phyloP scores from a whole-genome alignment of 2,113 vertebrate species.

The Pipra filicauda region DNA sequence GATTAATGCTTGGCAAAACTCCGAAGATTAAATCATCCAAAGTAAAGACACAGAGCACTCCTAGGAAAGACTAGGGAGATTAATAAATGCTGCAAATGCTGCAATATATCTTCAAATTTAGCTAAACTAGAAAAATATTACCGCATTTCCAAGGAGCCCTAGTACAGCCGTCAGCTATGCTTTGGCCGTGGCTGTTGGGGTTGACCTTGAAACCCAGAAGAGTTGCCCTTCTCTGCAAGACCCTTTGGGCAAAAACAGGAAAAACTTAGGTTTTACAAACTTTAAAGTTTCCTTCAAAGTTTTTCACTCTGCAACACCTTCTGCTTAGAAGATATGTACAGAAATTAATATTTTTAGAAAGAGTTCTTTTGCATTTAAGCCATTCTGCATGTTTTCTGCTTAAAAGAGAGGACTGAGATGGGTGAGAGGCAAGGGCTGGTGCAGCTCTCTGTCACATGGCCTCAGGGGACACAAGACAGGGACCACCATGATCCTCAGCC shows the following conservation, averaged over 20 bases:
- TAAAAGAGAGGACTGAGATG: rapidly evolving
- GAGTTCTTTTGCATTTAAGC: background rate
- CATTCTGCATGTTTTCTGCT: background rate
- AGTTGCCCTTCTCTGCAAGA: background rate
- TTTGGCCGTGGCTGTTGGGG: rapidly evolving
- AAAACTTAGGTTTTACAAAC: background rate
- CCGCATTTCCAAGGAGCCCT: rapidly evolving
- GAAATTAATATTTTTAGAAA: background rate
- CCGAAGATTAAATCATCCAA: background rate
- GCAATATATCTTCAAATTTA: background rate
- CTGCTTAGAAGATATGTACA: rapidly evolving
- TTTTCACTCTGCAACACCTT: background rate
- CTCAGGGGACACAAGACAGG: background rate
- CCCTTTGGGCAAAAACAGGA: background rate
- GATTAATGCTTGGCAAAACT: background rate
- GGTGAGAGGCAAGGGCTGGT: rapidly evolving
- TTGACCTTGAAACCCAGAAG: background rate
- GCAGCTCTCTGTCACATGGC: background rate
- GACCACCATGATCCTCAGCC: rapidly evolving
- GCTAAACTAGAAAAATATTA: background rate
- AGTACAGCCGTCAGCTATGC: rapidly evolving
- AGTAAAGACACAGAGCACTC: rapidly evolving
- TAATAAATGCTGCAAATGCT: background rate
- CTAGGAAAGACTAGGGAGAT: background rate
- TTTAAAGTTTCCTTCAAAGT: background rate